Evolutionary conservation across 1,140 invertebrate species (phyloP), one percentile per base, ranked within the genome.

Genomic region (Onthophagus taurus): DNA sequence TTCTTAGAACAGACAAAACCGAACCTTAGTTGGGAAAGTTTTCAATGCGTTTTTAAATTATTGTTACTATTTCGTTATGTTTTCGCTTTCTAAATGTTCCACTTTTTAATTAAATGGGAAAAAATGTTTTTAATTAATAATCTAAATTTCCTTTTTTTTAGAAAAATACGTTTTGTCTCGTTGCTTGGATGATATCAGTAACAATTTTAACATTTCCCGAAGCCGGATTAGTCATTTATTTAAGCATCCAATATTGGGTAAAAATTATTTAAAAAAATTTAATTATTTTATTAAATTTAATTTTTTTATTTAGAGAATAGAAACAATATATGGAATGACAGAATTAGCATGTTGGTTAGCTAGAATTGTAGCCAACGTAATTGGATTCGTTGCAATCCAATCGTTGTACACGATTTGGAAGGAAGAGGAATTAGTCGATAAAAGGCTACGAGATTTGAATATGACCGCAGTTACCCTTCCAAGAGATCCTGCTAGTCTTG

Each of bases 161-260:
- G 76, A 75, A 76, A 65, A 75, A 74, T 56, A 70, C 73, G 39
- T 64, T 69, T 37, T 76, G 70, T 42, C 60, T 80, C 12, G 52
- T 81, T 47, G 69, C 69, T 16, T 81, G 78, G 78, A 64, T 79
- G 54, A 75, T 80, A 48, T 65, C 75, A 17, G 71, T 78, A 13
- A 76, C 76, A 18, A 60, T 79, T 12, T 71, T 79, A 35, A 71
- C 77, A 38, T 78, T 80, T 53, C 77, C 77, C 7, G 78, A 81
- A 63, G 77, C 76, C 48, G 76, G 74, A 49, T 68, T 81, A 52
- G 77, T 79, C 21, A 73, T 80, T 50, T 80, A 78, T 55, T 80
- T 80, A 77, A 76, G 75, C 38, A 72, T 81, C 20, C 71, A 76
- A 50, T 72, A 79, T 57, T 81, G 77, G 78, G 78, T 80, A 69